Conservation (phyloP, 2,888 invertebrate genomes). For the Cantharis flavilabris region DNA sequence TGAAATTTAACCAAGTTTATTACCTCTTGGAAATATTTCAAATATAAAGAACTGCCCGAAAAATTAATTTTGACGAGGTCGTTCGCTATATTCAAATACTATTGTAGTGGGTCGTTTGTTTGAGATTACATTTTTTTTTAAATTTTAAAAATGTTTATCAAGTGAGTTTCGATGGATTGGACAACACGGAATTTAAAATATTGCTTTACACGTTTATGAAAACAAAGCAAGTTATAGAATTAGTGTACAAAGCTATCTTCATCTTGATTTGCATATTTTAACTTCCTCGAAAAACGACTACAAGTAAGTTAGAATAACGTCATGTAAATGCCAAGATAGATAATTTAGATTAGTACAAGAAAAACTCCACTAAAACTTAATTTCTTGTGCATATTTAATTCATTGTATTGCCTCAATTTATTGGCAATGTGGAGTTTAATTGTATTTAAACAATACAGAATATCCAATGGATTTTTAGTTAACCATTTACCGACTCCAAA, state of each 20-base stretch:
- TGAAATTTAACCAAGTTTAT: not conserved
- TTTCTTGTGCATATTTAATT: conserved; percentile 5
- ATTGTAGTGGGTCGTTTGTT: not conserved
- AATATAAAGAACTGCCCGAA: not conserved
- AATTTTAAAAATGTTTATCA: not conserved
- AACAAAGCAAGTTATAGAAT: conserved; percentile 18
- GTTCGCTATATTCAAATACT: not conserved
- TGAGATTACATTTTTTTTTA: not conserved
- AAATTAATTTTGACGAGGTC: not conserved
- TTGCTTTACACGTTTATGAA: not conserved
- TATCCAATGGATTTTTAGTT: too few species aligned
- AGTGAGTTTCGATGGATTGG: not conserved
- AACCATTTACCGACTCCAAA: too few species aligned
- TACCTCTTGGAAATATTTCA: not conserved
- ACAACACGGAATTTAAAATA: not conserved
- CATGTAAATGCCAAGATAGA: conserved; percentile 21
- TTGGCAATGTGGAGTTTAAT: not conserved
- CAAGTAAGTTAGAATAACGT: conserved; percentile 16
- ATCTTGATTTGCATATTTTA: conserved; percentile 20
- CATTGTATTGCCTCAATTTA: not conserved
- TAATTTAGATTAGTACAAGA: conserved; percentile 19
- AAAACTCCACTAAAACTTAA: conserved; percentile 11
- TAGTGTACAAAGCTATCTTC: conserved; percentile 19
- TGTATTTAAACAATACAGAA: not conserved
- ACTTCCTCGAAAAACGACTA: conserved; percentile 13